These are phyloP conservation scores for Fragum fragum DNA, from an alignment of 2,888 invertebrate genomes.

Conservation along the genomic window DNA sequence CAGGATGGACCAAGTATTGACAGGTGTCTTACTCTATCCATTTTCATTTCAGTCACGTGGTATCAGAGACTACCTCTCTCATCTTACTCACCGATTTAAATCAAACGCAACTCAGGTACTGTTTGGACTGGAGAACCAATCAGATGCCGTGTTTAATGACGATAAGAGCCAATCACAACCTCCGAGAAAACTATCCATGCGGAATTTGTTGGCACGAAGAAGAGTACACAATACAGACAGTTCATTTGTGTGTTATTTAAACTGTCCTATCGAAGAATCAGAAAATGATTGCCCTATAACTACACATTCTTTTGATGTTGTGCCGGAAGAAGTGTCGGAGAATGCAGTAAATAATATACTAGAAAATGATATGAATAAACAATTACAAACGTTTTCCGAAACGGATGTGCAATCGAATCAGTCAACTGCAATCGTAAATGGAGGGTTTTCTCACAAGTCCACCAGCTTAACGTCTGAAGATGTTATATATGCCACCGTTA, in stretches of 20 bases:
- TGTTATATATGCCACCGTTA: conserved; percentile 8
- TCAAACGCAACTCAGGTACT: conserved; percentile 45
- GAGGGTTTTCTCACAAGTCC: not conserved
- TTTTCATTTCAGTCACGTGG: conserved; percentile 41
- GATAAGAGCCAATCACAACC: not conserved
- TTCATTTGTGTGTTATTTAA: conserved; percentile 33
- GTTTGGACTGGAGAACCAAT: conserved; percentile 37
- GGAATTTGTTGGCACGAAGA: not conserved
- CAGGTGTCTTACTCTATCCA: no score
- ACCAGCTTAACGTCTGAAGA: not conserved
- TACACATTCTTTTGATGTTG: no score
- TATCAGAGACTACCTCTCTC: conserved; percentile 36
- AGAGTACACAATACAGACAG: not conserved
- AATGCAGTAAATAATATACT: no score
- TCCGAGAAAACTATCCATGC: not conserved
- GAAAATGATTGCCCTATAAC: not conserved
- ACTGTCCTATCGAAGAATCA: not conserved
- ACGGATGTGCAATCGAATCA: not conserved
- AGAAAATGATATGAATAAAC: no score
- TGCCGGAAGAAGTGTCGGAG: no score
- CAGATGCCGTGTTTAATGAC: not conserved
- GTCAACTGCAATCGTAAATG: not conserved
- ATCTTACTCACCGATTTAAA: conserved; percentile 39
- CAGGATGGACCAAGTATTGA: no score
- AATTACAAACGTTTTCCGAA: no score